Evolutionary conservation across 2,888 invertebrate species (phyloP).

Genomic region (Dugesia japonica): DNA sequence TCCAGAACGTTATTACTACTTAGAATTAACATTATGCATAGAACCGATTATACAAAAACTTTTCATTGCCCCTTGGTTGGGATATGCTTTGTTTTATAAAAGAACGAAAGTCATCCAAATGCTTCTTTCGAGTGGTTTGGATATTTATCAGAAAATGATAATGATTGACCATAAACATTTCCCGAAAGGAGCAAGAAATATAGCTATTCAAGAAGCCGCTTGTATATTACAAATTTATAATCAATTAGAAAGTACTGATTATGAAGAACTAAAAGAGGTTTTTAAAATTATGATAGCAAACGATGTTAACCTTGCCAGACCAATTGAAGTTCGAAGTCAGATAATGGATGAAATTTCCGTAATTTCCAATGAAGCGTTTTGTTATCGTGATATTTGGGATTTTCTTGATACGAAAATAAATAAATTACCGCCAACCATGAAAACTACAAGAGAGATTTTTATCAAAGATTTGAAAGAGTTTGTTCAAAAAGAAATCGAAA

Average conservation of each 20-base stretch:
- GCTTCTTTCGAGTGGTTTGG: background rate
- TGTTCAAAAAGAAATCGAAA: background rate
- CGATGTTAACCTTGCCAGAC: background rate
- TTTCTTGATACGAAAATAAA: background rate
- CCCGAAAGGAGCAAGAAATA: background rate
- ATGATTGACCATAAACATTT: slow-evolving; percentile 10
- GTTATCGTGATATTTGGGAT: background rate
- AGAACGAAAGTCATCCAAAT: background rate
- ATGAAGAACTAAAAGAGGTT: background rate
- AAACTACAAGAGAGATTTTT: background rate
- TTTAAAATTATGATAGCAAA: background rate
- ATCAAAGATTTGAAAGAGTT: background rate
- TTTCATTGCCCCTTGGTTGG: background rate
- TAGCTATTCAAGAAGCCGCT: background rate
- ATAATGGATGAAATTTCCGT: background rate
- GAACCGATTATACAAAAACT: background rate
- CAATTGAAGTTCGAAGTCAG: background rate
- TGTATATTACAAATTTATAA: background rate
- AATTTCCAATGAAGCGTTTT: background rate
- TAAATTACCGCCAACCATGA: background rate
- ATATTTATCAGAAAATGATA: slow-evolving; percentile 9
- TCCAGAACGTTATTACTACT: background rate
- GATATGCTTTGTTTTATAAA: background rate
- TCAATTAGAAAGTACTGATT: background rate
- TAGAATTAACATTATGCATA: background rate